Percentiles rank a stretch among this genome's conserved stretches.
Conservation (phyloP, 1,140 invertebrate genomes). For the Cotesia chilonis region DNA sequence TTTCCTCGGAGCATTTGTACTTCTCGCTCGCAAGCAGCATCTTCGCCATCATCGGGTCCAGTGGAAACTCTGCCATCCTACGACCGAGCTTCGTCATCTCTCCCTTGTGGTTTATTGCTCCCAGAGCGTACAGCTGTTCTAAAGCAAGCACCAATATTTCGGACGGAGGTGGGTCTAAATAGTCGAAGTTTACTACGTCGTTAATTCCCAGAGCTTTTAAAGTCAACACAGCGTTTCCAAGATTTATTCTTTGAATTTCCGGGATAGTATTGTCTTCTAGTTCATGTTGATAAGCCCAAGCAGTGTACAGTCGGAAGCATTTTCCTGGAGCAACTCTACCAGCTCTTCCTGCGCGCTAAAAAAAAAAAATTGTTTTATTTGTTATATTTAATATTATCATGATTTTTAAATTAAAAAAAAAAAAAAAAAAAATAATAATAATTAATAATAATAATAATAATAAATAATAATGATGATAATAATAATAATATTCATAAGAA, state of each 20-base stretch:
- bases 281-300: slow-evolving; percentile 98
- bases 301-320: slow-evolving; percentile 96
- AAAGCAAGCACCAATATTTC: slow-evolving; percentile 95
- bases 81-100: slow-evolving; percentile 96
- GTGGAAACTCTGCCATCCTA: slow-evolving; percentile 98
- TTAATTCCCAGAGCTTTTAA: slow-evolving; percentile 97
- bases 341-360: slow-evolving; percentile 82
- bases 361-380: no score
- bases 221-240: slow-evolving; percentile 95
- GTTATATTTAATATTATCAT: no score
- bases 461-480: no score
- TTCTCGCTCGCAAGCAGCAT: slow-evolving; percentile 97
- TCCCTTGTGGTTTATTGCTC: slow-evolving; percentile 97
- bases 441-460: no score
- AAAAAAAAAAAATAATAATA: no score
- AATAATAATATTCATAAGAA: no score
- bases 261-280: slow-evolving; percentile 97
- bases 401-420: no score
- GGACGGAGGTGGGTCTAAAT: slow-evolving; percentile 96
- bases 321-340: slow-evolving; percentile 95
- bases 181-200: slow-evolving; percentile 98
- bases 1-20: slow-evolving; percentile 97
- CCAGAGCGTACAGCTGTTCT: slow-evolving; percentile 97
- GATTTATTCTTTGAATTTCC: slow-evolving; percentile 97
- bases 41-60: slow-evolving; percentile 99